Evolutionary conservation across 2,797 vertebrate genomes (phyloP).

Genomic region (Apodemus agrarius): DNA sequence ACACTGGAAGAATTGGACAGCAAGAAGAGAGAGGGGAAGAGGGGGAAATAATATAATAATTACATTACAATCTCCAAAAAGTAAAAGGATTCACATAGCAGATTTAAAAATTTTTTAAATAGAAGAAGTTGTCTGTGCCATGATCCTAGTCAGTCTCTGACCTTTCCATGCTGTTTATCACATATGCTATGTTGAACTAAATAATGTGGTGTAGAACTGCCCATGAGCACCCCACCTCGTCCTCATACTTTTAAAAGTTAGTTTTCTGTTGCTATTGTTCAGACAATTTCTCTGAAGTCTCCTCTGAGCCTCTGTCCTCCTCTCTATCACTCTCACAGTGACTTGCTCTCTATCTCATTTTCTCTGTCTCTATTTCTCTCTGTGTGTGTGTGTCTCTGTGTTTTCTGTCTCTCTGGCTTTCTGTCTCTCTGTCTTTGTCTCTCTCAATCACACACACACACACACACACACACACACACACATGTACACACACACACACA

Average conservation of each 20-base stretch:
- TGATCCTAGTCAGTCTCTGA: no score
- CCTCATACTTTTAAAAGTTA: background rate
- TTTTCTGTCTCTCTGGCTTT: no score
- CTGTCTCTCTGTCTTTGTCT: background rate
- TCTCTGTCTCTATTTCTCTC: background rate
- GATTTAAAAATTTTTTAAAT: background rate
- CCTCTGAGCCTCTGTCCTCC: no score
- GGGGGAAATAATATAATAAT: background rate
- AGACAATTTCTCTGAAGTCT: background rate
- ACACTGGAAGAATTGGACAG: no score
- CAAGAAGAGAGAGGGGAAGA: no score
- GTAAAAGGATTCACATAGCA: background rate
- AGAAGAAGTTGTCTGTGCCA: background rate
- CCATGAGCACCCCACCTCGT: background rate
- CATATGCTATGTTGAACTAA: background rate
- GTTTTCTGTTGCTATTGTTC: background rate
- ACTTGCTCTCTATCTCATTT: background rate
- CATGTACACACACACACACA: no score
- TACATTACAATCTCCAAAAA: background rate
- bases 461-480: no score
- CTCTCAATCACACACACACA: no score
- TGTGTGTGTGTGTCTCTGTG: background rate
- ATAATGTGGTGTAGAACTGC: background rate
- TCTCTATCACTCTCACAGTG: background rate
- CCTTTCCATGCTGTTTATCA: background rate